These are phyloP conservation scores for Vulpes lagopus DNA, from an alignment of 2,113 vertebrate genomes.

Conservation along the genomic window DNA sequence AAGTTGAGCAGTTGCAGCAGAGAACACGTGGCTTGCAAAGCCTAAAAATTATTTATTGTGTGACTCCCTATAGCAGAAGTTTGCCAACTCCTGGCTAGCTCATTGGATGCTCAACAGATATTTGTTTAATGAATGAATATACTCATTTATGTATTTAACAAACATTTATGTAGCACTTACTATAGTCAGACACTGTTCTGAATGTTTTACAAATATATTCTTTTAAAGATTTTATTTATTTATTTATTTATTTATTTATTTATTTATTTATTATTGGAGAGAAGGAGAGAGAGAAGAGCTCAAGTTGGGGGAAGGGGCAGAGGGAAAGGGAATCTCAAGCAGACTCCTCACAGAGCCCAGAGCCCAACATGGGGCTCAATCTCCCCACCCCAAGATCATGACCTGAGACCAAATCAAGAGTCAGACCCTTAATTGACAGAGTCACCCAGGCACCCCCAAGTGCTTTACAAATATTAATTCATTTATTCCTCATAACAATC, in stretches of 20 bases:
- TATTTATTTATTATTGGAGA: not conserved
- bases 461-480: not conserved
- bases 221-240: not conserved
- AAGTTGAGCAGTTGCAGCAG: not conserved
- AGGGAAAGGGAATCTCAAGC: not conserved
- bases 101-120: not conserved
- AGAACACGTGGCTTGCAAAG: not conserved
- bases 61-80: not conserved
- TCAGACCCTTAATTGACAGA: not conserved
- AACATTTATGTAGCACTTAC: not conserved
- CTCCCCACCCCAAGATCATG: not conserved
- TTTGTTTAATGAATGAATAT: conserved; percentile 15
- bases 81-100: not conserved
- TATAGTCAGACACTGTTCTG: not conserved
- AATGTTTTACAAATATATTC: not conserved
- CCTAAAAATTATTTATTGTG: not conserved
- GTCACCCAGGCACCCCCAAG: not conserved
- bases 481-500: conserved; percentile 45
- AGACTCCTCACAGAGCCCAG: not conserved
- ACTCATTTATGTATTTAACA: conserved; percentile 9
- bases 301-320: not conserved
- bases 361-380: not conserved
- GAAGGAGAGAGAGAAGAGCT: not conserved
- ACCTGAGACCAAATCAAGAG: not conserved
- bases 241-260: not conserved